Evolutionary conservation across 2,113 vertebrate species (phyloP).

Genomic region (Terrapene triunguis): DNA sequence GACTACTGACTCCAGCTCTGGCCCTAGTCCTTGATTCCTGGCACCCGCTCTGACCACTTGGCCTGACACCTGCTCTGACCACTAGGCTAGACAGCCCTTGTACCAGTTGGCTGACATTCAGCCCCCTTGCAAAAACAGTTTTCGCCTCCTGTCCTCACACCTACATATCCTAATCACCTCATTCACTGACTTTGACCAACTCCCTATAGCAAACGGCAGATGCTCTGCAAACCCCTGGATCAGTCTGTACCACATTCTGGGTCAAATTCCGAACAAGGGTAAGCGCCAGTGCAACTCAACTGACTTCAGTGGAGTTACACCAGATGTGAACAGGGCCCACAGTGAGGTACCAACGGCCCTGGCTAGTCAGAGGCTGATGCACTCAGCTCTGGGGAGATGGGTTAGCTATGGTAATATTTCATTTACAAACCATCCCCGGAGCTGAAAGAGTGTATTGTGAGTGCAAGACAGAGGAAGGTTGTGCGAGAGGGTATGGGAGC

Average conservation of each 20-base stretch:
- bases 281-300: background rate
- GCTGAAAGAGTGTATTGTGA: background rate
- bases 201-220: background rate
- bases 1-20: background rate
- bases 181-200: fast-evolving
- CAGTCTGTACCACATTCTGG: background rate
- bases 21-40: background rate
- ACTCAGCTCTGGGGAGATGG: slow-evolving; percentile 10
- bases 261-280: background rate
- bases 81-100: background rate
- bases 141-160: background rate
- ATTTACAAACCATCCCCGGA: background rate
- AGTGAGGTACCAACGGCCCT: background rate
- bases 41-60: background rate
- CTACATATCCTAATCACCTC: background rate
- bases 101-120: background rate
- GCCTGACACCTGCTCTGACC: background rate
- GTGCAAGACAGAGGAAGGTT: background rate
- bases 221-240: background rate
- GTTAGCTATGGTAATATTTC: slow-evolving; percentile 10
- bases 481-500: background rate
- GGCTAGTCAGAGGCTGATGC: slow-evolving; percentile 3
- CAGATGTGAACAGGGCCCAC: background rate
- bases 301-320: background rate
- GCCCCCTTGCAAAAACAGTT: background rate